These are phyloP conservation scores for Alligator sinensis DNA, from an alignment of 2,113 vertebrate species.

Conservation along the genomic window DNA sequence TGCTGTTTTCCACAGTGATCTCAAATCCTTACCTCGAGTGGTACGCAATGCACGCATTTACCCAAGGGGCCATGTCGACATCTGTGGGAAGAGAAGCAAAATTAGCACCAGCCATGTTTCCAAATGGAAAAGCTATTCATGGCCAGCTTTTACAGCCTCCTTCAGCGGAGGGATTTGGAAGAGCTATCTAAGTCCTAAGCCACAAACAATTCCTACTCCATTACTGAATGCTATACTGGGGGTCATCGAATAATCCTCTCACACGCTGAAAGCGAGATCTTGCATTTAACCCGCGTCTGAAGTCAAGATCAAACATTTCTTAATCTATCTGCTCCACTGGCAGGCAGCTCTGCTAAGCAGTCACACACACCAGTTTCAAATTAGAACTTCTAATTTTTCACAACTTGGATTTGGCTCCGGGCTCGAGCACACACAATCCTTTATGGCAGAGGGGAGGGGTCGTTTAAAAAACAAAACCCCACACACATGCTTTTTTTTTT, in stretches of 20 bases:
- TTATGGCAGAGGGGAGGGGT: fast-evolving
- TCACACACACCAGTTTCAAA: fast-evolving
- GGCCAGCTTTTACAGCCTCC: not conserved
- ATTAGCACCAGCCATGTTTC: not conserved
- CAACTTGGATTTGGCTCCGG: fast-evolving
- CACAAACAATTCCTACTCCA: not conserved
- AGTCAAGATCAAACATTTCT: not conserved
- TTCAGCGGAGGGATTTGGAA: not conserved
- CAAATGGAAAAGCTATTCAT: not conserved
- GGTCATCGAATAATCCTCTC: not conserved
- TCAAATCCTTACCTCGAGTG: conserved; percentile 89
- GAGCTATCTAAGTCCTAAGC: fast-evolving
- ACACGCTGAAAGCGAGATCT: not conserved
- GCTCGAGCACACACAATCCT: not conserved
- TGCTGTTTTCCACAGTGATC: fast-evolving
- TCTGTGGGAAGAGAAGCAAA: conserved; percentile 73
- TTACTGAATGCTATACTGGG: not conserved
- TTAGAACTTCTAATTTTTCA: not conserved
- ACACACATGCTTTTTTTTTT: not conserved
- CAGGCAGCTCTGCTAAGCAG: not conserved
- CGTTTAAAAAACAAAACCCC: not conserved
- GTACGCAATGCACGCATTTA: conserved; percentile 97
- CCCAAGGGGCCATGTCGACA: conserved; percentile 95
- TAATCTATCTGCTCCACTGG: fast-evolving
- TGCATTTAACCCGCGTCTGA: not conserved